Evolutionary conservation across 2,797 vertebrate species (phyloP), one percentile per base, ranked within the genome.

Genomic region (Buceros bicornis): DNA sequence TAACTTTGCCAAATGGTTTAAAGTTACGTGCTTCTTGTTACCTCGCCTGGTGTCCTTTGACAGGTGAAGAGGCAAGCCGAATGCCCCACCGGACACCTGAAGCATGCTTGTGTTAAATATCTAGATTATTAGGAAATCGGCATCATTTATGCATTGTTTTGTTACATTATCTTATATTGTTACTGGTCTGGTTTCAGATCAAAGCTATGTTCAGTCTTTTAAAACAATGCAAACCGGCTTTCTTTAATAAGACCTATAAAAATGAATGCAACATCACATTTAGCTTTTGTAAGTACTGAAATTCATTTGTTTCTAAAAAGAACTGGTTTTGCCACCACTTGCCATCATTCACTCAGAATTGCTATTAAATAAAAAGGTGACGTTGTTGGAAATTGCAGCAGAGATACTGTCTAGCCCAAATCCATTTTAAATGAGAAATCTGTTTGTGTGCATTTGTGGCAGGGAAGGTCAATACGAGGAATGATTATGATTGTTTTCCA

Each of bases 401-500:
- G 58, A 91, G 95, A 56, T 66, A 50, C 5, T 81, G 17, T 48
- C 87, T 87, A 48, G 33, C 56, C 51, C 35, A 65, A 89, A 66
- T 81, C 48, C 56, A 51, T 66, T 77, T 83, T 47, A 70, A 82
- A 61, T 67, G 45, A 76, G 64, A 67, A 47, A 89, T 56, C 48
- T 70, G 16, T 76, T 33, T 91, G 65, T 43, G 28, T 69, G 73
- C 57, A 31, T 69, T 72, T 2, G 1, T 67, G 82, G 65, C 57
- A 79, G 88, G 51, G 62, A 82, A 92, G 62, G 57, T 94, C 48
- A 10, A 67, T 87, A 56, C 48, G 54, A 93, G 35, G 70, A 93
- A n/a, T 93, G 16, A 95, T 82, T 42, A 18, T n/a, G 14, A 70
- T 82, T 97, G 57, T 83, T 97, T 97, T 96, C 29, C 93, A 99